Base-by-base conservation (phyloP, 2,888 invertebrate genomes). In the Argynnis bischoffii region DNA sequence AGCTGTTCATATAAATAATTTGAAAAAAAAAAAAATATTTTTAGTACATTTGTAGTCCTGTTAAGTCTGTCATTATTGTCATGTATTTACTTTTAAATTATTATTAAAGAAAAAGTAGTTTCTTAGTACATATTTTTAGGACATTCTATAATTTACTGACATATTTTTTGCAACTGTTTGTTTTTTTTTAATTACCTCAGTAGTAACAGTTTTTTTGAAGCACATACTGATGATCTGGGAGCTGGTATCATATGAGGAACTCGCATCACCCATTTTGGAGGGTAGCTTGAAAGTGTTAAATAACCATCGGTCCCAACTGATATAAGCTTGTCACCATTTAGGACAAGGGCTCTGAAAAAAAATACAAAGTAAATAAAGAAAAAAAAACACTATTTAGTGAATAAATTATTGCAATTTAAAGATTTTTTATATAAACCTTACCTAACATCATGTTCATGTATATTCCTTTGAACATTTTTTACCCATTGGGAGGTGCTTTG, bases 371-470 rank as follows among this genome's bases (percentile, higher is more conserved):
- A 41, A 41, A 41, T 11, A 41, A 11, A 8, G 2, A 11, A 41
- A 41, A 41, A 18, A 11, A 41, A 41, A 41, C 35, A 11, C 11
- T 11, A 11, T 11, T 41, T 41, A 11, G 35, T 8, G 35, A 66
- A 16, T 11, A 53, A 41, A 50, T 41, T 21, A 51, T 60, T 15
- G 61, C 13, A 51, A 15, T 15, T 13, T n/a, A 47, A 6, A 14
- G 46, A 26, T 26, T 47, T 46, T 26, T 46, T 2, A 26, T 21
- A 57, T 1, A 16, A 13, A 47, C 46, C 6, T 50, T 82, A 92
- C 90, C 94, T 90, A 0, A 99, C 97, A 88, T 98, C 98, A 83
- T 99, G 98, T 59, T 95, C 95, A 84, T 99, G 98, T 61, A 97
- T 94, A 78, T 94, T 94, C 69, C 97, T 94, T 74, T 97, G 96